Conservation (phyloP, 1,140 invertebrate genomes). For the Scaptomyza pallida region DNA sequence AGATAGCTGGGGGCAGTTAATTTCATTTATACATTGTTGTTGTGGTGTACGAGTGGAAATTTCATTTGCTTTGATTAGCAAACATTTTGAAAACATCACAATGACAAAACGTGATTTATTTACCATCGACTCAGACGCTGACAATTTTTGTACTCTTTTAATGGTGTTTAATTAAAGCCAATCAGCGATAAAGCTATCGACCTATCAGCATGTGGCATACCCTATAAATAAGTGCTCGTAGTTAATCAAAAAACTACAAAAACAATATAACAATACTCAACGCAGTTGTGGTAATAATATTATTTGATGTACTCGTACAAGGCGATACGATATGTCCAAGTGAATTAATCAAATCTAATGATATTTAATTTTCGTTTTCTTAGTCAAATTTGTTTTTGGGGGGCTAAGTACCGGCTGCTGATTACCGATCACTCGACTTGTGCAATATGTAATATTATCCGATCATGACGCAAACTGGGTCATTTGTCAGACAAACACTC, state of each 20-base stretch:
- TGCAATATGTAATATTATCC: slow-evolving; percentile 31
- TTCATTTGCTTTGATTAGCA: slow-evolving; percentile 41
- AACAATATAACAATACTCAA: neutral
- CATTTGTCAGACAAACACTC: slow-evolving; percentile 34
- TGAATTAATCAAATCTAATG: slow-evolving; percentile 80
- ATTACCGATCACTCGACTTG: slow-evolving; percentile 40
- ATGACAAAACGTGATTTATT: slow-evolving; percentile 77
- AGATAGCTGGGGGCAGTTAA: slow-evolving; percentile 59
- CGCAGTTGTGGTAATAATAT: slow-evolving; percentile 12
- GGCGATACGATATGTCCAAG: slow-evolving; percentile 65
- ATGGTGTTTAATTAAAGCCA: slow-evolving; percentile 81
- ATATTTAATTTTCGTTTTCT: slow-evolving; percentile 70
- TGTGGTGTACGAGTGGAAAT: slow-evolving; percentile 43
- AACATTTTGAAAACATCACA: slow-evolving; percentile 67
- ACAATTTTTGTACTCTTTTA: slow-evolving; percentile 72
- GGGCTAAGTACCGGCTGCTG: slow-evolving; percentile 1
- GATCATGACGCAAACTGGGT: slow-evolving; percentile 22
- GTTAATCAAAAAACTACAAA: slow-evolving; percentile 59
- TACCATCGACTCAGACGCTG: slow-evolving; percentile 52
- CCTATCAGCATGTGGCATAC: slow-evolving; percentile 68
- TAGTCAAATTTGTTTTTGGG: slow-evolving; percentile 19
- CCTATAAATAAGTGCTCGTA: slow-evolving; percentile 34
- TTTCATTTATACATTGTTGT: slow-evolving; percentile 80
- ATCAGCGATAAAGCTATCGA: slow-evolving; percentile 70
- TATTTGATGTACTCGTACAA: slow-evolving; percentile 40